Conservation (phyloP, 1,140 invertebrate species). For the Drepana arcuata region DNA sequence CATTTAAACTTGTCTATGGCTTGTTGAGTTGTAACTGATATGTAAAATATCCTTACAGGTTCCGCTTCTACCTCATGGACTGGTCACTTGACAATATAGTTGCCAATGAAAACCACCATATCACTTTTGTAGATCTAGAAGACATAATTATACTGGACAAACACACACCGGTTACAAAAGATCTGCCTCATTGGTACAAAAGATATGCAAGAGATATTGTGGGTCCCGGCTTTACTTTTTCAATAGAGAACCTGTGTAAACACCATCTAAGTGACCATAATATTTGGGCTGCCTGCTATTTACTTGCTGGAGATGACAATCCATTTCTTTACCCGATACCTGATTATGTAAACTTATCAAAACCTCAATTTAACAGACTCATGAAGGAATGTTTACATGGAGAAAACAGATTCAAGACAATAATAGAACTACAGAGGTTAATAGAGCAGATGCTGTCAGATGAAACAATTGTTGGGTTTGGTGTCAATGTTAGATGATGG, state of each 20-base stretch:
- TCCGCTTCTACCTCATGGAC: slow-evolving; percentile 62
- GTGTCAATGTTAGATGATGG: no score
- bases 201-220: slow-evolving; percentile 37
- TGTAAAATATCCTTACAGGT: slow-evolving; percentile 45
- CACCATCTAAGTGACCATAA: slow-evolving; percentile 63
- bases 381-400: slow-evolving; percentile 42
- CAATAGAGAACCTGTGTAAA: slow-evolving; percentile 54
- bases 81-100: slow-evolving; percentile 65
- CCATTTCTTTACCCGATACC: slow-evolving; percentile 53
- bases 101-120: slow-evolving; percentile 49
- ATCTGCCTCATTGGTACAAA: slow-evolving; percentile 51
- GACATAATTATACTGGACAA: slow-evolving; percentile 55
- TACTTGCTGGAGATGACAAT: slow-evolving; percentile 46
- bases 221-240: slow-evolving; percentile 47
- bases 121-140: slow-evolving; percentile 58
- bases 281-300: slow-evolving; percentile 55
- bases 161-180: slow-evolving; percentile 43
- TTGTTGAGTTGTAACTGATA: no score
- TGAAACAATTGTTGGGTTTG: slow-evolving; percentile 31
- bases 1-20: no score
- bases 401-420: slow-evolving; percentile 41
- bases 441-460: slow-evolving; percentile 48
- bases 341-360: slow-evolving; percentile 31
- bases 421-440: slow-evolving; percentile 47
- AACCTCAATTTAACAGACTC: slow-evolving; percentile 40